Evolutionary conservation across 2,888 invertebrate genomes (phyloP), one percentile per base, ranked within the genome.

Genomic region (Flexamia atlantica): DNA sequence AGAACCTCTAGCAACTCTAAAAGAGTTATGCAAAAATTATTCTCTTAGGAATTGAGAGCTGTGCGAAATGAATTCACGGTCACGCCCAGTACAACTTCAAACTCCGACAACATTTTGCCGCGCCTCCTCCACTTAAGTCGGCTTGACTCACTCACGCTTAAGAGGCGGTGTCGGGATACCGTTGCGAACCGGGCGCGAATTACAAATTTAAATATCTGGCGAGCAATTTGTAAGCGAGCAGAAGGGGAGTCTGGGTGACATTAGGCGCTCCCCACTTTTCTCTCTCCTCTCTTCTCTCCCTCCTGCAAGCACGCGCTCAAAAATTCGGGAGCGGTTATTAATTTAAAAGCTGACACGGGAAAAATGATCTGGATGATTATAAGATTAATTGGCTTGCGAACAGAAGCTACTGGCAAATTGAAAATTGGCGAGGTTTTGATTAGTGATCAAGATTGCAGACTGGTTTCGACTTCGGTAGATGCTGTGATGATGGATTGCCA

Each of bases 191-290:
- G 4, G 4, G 50, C 17, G 50, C 50, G 50, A 50, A 50, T 50
- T 50, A 50, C 50, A 50, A 50, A 50, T 50, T 50, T 50, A 50
- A 50, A 50, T 50, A 50, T 50, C 50, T 3, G 50, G 14, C 17
- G 50, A 50, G 50, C 50, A 50, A 50, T 50, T 50, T 50, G 50
- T 50, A 50, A 50, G 50, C 50, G 50, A 50, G 12, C 50, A n/a
- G 50, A 17, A 14, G 50, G 50, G 3, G 50, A 3, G 50, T 5
- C 50, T 2, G 50, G 50, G 17, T 50, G 50, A 50, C 50, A 17
- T n/a, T 5, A 3, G 50, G 2, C 3, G 2, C 14, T n/a, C 17
- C 5, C 17, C 5, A 5, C 2, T 12, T n/a, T 14, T n/a, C 14
- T n/a, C 17, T 10, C 17, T 10, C 50, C 2, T 12, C n/a, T n/a